Conservation (phyloP, 2,113 vertebrate species). For the Cacatua alba region DNA sequence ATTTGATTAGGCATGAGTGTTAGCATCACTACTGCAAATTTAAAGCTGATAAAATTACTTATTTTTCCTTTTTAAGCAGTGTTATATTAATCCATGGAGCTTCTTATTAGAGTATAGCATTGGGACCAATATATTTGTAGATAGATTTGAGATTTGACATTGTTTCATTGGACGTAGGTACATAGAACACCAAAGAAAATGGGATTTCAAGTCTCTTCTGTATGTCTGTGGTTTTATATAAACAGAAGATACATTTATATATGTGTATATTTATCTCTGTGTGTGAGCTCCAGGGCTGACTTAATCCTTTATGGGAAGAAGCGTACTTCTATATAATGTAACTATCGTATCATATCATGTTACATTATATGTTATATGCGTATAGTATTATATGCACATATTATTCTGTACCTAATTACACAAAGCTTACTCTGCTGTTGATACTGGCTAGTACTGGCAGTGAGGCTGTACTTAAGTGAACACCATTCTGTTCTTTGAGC, state of each 20-base stretch:
- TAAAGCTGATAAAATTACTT: not conserved
- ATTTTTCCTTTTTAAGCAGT: not conserved
- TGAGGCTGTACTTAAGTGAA: no score
- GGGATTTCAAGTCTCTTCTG: not conserved
- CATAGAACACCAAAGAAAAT: not conserved
- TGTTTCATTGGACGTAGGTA: not conserved
- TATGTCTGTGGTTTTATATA: not conserved
- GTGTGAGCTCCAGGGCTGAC: not conserved
- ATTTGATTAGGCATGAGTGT: rapidly evolving
- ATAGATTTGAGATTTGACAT: no score
- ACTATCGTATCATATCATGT: not conserved
- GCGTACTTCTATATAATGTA: not conserved
- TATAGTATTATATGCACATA: not conserved
- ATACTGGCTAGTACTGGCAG: no score
- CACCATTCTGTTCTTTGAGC: not conserved
- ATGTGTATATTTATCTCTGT: no score
- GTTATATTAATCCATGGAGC: not conserved
- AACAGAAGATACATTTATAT: not conserved
- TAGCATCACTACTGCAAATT: not conserved
- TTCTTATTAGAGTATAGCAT: not conserved
- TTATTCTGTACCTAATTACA: no score
- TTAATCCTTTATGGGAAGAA: not conserved
- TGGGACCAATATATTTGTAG: not conserved
- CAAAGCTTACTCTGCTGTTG: not conserved
- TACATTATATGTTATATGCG: not conserved